These are phyloP conservation scores for Pedicia rivosa DNA, from an alignment of 2,888 invertebrate genomes.

Conservation along the genomic window DNA sequence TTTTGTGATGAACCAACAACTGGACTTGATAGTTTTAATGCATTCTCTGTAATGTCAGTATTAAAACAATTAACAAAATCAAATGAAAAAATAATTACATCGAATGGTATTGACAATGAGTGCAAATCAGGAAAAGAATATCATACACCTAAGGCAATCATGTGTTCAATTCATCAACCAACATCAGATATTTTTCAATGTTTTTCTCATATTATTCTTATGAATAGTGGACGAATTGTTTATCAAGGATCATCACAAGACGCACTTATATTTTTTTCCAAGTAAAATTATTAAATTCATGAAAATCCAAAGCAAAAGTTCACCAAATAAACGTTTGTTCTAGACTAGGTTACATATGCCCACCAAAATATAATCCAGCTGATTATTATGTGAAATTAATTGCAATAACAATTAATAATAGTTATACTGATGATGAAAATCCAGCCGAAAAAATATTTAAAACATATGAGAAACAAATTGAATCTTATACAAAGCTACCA, in stretches of 20 bases:
- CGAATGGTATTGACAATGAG: no score
- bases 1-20: conserved; percentile 93
- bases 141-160: conserved; percentile 49
- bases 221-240: conserved; percentile 63
- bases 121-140: no score
- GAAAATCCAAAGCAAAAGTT: not conserved
- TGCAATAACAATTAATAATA: conserved; percentile 17
- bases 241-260: conserved; percentile 60
- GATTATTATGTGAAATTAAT: conserved; percentile 62
- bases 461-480: no score
- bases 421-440: no score
- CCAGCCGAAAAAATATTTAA: not conserved
- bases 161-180: conserved; percentile 85
- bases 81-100: not conserved
- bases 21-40: conserved; percentile 80
- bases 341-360: conserved; percentile 50
- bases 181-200: conserved; percentile 70
- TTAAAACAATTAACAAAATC: conserved; percentile 40
- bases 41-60: conserved; percentile 60
- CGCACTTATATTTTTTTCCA: conserved; percentile 50
- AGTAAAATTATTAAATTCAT: conserved; percentile 29
- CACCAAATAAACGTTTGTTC: conserved; percentile 13
- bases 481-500: no score
- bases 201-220: conserved; percentile 62
- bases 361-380: conserved; percentile 66